Conservation (phyloP, 2,888 invertebrate genomes). For the Clanis bilineata region DNA sequence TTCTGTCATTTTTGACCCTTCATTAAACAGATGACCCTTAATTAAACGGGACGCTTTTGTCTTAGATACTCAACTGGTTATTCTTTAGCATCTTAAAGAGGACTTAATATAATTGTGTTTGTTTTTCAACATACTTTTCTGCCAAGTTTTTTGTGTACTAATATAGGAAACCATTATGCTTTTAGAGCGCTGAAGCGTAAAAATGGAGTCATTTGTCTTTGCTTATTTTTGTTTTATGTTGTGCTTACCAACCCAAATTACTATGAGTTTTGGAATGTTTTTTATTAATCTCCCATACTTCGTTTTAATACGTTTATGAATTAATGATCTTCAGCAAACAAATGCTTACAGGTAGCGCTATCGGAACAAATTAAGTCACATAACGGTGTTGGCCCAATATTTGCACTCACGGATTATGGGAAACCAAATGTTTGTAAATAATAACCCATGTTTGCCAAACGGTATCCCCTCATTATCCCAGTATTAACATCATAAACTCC, state of each 20-base stretch:
- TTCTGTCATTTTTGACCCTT: constrained; percentile 12
- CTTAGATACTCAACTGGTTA: constrained; percentile 1
- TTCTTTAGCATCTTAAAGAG: constrained; percentile 4
- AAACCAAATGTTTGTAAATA: constrained; percentile 22
- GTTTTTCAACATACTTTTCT: neutral
- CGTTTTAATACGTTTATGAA: no score
- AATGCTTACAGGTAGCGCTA: neutral
- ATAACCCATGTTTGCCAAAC: constrained; percentile 14
- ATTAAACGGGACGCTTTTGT: constrained; percentile 2
- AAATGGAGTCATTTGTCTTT: neutral
- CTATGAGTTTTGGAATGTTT: neutral
- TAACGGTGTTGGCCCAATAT: constrained; percentile 6
- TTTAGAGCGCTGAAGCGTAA: neutral
- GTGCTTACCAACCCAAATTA: neutral
- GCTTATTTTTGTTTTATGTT: neutral
- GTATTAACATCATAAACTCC: constrained; percentile 10
- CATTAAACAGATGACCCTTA: constrained; percentile 4
- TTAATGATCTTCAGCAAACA: no score
- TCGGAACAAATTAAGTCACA: neutral
- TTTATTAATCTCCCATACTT: no score
- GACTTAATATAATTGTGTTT: neutral
- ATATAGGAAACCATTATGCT: neutral
- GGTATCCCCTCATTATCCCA: constrained; percentile 12
- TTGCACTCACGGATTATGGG: constrained; percentile 19
- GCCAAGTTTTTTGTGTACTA: neutral